Conservation (phyloP, 2,113 vertebrate genomes). For the Zosterops hypoxanthus region DNA sequence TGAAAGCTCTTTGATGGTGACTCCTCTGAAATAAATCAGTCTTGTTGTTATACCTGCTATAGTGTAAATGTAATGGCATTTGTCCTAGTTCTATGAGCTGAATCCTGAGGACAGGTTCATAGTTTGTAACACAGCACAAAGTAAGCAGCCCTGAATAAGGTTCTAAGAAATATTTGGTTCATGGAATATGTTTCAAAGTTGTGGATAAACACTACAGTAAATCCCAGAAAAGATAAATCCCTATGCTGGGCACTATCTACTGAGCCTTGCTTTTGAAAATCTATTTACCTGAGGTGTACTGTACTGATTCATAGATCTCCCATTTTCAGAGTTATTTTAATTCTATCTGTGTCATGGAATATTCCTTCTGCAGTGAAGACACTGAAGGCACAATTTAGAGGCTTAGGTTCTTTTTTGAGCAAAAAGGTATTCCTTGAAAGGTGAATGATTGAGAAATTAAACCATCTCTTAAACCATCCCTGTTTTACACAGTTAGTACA, state of each 20-base stretch:
- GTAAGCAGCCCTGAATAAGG: neutral
- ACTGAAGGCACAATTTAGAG: neutral
- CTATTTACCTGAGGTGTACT: neutral
- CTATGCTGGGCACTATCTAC: neutral
- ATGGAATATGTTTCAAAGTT: neutral
- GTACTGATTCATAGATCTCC: neutral
- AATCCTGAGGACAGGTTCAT: neutral
- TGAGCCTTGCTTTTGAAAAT: neutral
- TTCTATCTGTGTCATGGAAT: neutral
- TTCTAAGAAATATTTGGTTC: neutral
- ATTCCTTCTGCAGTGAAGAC: neutral
- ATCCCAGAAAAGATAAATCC: neutral
- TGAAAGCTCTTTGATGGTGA: neutral
- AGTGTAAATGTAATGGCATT: neutral
- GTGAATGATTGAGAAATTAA: neutral
- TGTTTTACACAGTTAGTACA: neutral
- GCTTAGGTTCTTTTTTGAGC: neutral
- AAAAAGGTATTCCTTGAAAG: neutral
- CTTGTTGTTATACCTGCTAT: neutral
- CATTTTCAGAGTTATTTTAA: neutral
- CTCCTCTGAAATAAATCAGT: neutral
- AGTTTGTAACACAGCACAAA: neutral
- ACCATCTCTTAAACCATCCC: neutral
- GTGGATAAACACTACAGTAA: neutral
- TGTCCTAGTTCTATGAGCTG: neutral